Conservation (phyloP, 2,888 invertebrate species). For the Limenitis camilla region DNA sequence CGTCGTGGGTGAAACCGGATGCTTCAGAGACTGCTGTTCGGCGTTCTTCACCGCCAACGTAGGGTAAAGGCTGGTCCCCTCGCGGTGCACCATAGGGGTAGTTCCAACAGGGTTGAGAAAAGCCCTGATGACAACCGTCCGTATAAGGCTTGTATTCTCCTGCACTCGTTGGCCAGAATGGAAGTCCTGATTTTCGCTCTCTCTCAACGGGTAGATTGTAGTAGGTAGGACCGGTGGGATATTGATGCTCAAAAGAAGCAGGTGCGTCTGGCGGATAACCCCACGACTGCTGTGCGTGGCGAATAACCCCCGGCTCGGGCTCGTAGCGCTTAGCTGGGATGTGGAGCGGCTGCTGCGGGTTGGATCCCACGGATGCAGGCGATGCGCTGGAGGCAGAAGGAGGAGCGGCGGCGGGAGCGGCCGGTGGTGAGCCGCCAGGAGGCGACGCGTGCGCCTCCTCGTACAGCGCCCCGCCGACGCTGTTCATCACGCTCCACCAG, state of each 20-base stretch:
- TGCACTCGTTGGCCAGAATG: conserved; percentile 80
- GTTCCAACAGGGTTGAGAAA: conserved; percentile 84
- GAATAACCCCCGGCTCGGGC: conserved; percentile 81
- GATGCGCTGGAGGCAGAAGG: conserved; percentile 72
- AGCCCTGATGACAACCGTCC: conserved; percentile 80
- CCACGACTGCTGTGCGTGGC: conserved; percentile 84
- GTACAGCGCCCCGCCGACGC: conserved; percentile 84
- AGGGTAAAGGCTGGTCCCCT: conserved; percentile 79
- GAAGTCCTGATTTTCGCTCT: conserved; percentile 77
- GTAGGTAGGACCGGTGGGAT: conserved; percentile 80
- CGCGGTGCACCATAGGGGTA: conserved; percentile 78
- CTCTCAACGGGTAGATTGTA: conserved; percentile 82
- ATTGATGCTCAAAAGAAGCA: conserved; percentile 79
- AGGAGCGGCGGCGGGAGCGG: conserved; percentile 80
- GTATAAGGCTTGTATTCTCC: conserved; percentile 78
- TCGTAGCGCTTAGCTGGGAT: conserved; percentile 90
- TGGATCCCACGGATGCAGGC: conserved; percentile 77
- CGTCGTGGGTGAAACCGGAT: conserved; percentile 81
- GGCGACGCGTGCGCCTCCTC: conserved; percentile 80
- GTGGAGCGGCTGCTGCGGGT: conserved; percentile 86
- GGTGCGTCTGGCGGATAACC: conserved; percentile 82
- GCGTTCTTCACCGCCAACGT: conserved; percentile 82
- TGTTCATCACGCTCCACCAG: conserved; percentile 90
- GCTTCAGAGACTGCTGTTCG: conserved; percentile 78
- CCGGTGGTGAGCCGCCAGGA: conserved; percentile 76